Conservation (phyloP, 2,113 vertebrate species). For the Actenoides lindsayi region DNA sequence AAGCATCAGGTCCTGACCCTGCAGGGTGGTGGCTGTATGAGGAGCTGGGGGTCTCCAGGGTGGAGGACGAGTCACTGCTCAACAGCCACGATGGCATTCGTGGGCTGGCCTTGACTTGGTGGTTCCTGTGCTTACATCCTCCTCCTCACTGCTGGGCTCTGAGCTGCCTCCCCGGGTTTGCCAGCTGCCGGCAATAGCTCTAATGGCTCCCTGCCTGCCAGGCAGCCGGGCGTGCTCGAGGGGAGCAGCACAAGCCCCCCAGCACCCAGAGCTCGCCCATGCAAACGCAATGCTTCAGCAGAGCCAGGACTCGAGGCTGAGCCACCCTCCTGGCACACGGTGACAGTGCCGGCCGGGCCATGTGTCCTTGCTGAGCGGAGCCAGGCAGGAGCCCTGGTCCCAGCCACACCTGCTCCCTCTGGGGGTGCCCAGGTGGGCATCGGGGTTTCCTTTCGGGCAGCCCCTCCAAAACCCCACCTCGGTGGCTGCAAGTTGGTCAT, state of each 20-base stretch:
- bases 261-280: fast-evolving
- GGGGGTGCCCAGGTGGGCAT: fast-evolving
- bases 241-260: background rate
- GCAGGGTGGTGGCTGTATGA: background rate
- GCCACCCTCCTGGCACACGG: background rate
- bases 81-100: background rate
- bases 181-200: background rate
- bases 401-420: fast-evolving
- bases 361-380: fast-evolving
- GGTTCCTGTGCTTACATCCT: background rate
- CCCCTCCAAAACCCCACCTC: fast-evolving
- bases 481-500: background rate
- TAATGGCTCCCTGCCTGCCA: background rate
- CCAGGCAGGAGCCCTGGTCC: background rate
- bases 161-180: background rate
- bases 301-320: background rate
- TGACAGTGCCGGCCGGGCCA: fast-evolving
- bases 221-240: background rate
- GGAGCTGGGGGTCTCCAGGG: fast-evolving
- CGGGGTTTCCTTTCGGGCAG: background rate
- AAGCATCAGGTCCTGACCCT: background rate
- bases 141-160: fast-evolving
- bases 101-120: background rate
- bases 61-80: background rate
- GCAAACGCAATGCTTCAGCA: fast-evolving